Percentiles rank a stretch among this genome's conserved stretches.
These are phyloP conservation scores for Epizoanthus ramosus DNA, from an alignment of 92 coral and sea anemone genomes.

Conservation along the genomic window DNA sequence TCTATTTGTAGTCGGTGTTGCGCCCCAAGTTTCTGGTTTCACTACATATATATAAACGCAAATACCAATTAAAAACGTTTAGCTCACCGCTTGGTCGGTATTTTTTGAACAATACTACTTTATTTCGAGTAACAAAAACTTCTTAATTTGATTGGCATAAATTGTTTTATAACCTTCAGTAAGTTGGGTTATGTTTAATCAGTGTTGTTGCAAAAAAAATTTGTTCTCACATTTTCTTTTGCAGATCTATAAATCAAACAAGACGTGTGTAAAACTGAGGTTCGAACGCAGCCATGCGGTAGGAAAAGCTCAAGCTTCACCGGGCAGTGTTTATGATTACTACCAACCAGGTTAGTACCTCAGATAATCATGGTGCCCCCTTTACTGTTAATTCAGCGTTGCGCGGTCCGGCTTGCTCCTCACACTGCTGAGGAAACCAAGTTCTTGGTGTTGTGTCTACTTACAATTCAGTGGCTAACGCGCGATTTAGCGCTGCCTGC, in stretches of 20 bases:
- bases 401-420: too few species aligned
- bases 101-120: too few species aligned
- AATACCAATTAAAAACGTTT: too few species aligned
- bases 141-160: too few species aligned
- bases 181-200: background rate
- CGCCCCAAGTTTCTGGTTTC: too few species aligned
- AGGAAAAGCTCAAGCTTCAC: conserved; percentile 79
- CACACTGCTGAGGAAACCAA: too few species aligned
- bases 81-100: too few species aligned
- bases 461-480: background rate
- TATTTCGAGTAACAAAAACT: too few species aligned
- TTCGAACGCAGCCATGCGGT: conserved; percentile 76
- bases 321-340: conserved; percentile 84
- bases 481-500: background rate
- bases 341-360: conserved; percentile 79
- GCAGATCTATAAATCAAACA: conserved; percentile 55
- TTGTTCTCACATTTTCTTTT: background rate
- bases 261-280: conserved; percentile 60
- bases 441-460: background rate
- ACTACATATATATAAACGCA: too few species aligned
- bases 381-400: too few species aligned
- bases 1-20: too few species aligned
- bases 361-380: background rate
- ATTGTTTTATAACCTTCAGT: too few species aligned
- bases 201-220: background rate